Conservation (phyloP, 2,888 invertebrate species). For the Acanthococcus lagerstroemiae region DNA sequence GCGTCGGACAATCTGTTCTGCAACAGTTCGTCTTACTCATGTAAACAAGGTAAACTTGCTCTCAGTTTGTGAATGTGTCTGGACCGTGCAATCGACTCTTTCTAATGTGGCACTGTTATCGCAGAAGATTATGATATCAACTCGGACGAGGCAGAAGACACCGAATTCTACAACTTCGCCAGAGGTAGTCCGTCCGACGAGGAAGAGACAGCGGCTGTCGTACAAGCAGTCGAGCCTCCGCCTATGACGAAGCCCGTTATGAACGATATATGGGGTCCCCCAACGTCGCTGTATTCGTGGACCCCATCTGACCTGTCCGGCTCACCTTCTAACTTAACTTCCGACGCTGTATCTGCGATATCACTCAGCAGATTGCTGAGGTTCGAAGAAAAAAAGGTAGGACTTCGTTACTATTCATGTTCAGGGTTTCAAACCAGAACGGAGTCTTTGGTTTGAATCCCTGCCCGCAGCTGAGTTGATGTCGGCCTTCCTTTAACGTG, state of each 20-base stretch:
- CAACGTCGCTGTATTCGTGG: constrained; percentile 8
- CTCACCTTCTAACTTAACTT: constrained; percentile 7
- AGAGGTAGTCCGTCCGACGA: constrained; percentile 12
- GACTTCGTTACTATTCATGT: neutral
- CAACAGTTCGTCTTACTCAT: neutral
- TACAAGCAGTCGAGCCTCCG: neutral
- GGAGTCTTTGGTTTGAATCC: no score
- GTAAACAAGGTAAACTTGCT: neutral
- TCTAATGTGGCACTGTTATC: no score
- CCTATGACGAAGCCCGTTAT: neutral
- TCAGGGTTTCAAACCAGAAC: neutral
- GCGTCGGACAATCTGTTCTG: neutral
- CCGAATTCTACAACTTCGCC: constrained; percentile 6
- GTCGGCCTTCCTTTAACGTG: no score
- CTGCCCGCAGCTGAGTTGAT: no score
- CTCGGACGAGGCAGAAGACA: constrained; percentile 14
- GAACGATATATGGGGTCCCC: constrained; percentile 17
- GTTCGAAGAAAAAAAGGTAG: constrained; percentile 18
- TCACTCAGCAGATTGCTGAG: constrained; percentile 13
- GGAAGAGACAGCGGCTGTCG: neutral
- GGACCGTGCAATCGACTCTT: no score
- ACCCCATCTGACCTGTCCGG: constrained; percentile 12
- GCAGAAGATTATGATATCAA: constrained; percentile 11
- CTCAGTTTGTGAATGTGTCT: no score
- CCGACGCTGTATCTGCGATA: constrained; percentile 14